Evolutionary conservation across 1,140 invertebrate genomes (phyloP).

Genomic region (Drusus annulatus): DNA sequence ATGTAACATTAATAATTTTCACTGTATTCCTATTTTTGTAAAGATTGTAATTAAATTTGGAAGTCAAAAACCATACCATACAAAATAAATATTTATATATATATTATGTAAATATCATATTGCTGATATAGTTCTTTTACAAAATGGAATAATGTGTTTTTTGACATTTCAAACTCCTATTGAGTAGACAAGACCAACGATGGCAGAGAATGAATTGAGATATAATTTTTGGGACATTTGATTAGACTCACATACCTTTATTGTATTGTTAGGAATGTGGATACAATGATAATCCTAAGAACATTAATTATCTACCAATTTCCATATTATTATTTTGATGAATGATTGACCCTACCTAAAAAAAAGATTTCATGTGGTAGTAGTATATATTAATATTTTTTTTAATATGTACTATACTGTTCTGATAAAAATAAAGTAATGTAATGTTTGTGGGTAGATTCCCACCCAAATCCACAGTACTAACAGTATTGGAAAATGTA

Average conservation of each 20-base stretch:
- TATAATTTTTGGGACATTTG: background rate
- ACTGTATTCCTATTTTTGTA: constrained; percentile 24
- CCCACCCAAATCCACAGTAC: background rate
- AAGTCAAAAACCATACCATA: constrained; percentile 3
- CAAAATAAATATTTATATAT: background rate
- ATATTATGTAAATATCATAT: background rate
- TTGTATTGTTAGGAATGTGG: background rate
- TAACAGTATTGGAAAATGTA: background rate
- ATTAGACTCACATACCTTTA: background rate
- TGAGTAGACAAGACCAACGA: background rate
- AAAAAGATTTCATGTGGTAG: no score
- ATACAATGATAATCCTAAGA: background rate
- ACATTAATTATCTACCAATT: no score
- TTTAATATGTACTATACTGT: no score
- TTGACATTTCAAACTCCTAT: background rate
- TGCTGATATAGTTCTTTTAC: background rate
- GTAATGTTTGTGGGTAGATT: no score
- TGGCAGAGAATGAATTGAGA: background rate
- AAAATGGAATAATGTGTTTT: background rate
- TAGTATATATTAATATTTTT: no score
- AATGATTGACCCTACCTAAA: no score
- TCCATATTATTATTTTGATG: no score
- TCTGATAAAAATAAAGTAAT: no score
- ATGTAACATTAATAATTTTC: constrained; percentile 8
- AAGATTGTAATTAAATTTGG: constrained; percentile 19